Conservation (phyloP, 2,888 invertebrate species). For the Teinopalpus imperialis region DNA sequence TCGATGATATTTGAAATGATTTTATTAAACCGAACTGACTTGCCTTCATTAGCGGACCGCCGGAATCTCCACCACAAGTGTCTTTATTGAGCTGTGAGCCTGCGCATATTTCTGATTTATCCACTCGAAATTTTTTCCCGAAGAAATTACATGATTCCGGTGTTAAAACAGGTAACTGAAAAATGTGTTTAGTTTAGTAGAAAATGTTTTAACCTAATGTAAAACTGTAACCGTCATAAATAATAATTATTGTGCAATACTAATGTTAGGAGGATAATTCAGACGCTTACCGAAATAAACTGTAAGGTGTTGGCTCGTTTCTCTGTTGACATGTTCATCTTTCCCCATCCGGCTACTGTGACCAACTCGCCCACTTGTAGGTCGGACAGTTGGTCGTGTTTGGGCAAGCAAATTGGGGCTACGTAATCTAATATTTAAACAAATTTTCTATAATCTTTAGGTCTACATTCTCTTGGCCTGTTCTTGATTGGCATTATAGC, state of each 20-base stretch:
- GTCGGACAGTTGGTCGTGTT: slow-evolving; percentile 48
- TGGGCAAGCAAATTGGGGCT: slow-evolving; percentile 81
- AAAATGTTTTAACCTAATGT: background rate
- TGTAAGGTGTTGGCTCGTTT: slow-evolving; percentile 66
- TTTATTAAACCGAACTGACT: background rate
- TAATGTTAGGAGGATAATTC: too few species aligned
- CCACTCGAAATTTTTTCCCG: slow-evolving; percentile 49
- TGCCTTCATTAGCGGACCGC: slow-evolving; percentile 82
- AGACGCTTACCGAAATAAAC: slow-evolving; percentile 66
- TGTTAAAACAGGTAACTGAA: slow-evolving; percentile 58
- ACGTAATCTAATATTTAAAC: slow-evolving; percentile 73
- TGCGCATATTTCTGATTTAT: slow-evolving; percentile 72
- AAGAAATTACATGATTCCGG: slow-evolving; percentile 50
- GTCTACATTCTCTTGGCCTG: too few species aligned
- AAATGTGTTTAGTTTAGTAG: too few species aligned
- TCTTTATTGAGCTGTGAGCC: slow-evolving; percentile 81
- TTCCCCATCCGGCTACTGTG: slow-evolving; percentile 81
- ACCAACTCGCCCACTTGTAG: slow-evolving; percentile 58
- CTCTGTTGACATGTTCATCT: slow-evolving; percentile 70
- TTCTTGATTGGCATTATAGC: too few species aligned
- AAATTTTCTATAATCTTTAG: too few species aligned
- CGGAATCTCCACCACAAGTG: slow-evolving; percentile 84
- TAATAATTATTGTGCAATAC: too few species aligned
- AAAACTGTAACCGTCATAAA: background rate
- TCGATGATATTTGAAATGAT: too few species aligned